Evolutionary conservation across 2,797 vertebrate species (phyloP).

Genomic region (Graptemys geographica): DNA sequence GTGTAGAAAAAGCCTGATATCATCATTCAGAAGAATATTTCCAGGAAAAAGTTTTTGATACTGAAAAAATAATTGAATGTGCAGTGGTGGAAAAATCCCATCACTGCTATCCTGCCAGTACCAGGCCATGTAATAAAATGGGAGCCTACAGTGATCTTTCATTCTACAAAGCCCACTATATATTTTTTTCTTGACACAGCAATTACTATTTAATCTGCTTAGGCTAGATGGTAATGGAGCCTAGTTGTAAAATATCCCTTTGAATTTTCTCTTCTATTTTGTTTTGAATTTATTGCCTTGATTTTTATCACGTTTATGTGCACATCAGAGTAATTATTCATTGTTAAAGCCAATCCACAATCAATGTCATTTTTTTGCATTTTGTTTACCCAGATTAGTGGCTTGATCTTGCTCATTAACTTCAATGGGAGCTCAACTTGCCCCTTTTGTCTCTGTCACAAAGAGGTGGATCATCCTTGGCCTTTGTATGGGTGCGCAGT

Average conservation of each 20-base stretch:
- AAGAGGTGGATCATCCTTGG: slow-evolving; percentile 54
- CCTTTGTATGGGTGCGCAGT: slow-evolving; percentile 40
- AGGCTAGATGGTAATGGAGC: slow-evolving; percentile 79
- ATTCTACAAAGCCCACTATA: slow-evolving; percentile 66
- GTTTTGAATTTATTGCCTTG: slow-evolving; percentile 79
- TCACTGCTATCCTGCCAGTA: background rate
- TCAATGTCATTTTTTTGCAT: slow-evolving; percentile 79
- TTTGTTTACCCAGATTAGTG: slow-evolving; percentile 73
- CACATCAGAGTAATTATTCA: slow-evolving; percentile 80
- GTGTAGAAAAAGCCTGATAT: slow-evolving; percentile 15
- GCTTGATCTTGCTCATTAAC: slow-evolving; percentile 62
- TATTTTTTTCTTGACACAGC: slow-evolving; percentile 81
- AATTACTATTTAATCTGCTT: slow-evolving; percentile 83
- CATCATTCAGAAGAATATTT: slow-evolving; percentile 8
- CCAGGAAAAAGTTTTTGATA: slow-evolving; percentile 3
- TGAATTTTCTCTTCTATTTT: slow-evolving; percentile 81
- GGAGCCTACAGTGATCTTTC: slow-evolving; percentile 48
- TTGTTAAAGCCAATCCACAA: slow-evolving; percentile 81
- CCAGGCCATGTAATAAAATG: slow-evolving; percentile 9
- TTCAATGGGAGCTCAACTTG: slow-evolving; percentile 44
- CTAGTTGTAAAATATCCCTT: slow-evolving; percentile 82
- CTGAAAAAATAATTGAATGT: background rate
- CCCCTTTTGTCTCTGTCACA: slow-evolving; percentile 21
- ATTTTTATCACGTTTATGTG: slow-evolving; percentile 80
- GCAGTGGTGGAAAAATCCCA: slow-evolving; percentile 28